These are phyloP conservation scores for Caenorhabditis sp. DNA, from an alignment of 2,888 invertebrate genomes.

Conservation along the genomic window DNA sequence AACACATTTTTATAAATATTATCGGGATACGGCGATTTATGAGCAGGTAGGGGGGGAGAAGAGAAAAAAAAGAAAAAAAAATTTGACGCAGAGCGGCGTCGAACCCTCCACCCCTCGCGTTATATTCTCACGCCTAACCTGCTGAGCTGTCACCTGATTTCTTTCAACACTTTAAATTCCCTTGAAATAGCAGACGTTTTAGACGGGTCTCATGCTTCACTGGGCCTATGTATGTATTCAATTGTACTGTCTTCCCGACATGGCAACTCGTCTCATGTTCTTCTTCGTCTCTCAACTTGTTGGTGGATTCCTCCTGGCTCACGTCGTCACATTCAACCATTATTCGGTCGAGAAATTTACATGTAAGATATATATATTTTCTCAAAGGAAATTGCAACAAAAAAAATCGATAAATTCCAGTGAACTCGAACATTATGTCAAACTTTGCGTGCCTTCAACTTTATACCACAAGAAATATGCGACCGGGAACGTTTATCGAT, in stretches of 20 bases:
- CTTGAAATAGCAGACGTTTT: conserved; percentile 4
- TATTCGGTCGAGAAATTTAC: conserved; percentile 69
- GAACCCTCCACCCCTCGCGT: too few species aligned
- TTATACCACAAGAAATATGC: conserved; percentile 69
- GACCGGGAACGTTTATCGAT: conserved; percentile 60
- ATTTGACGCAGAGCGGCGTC: too few species aligned
- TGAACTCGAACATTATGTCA: conserved; percentile 62
- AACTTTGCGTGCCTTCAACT: conserved; percentile 69
- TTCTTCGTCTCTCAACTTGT: conserved; percentile 60
- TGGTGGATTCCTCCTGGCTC: conserved; percentile 67
- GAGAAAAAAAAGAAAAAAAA: too few species aligned
- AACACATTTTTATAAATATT: conserved; percentile 60
- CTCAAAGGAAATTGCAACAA: neutral
- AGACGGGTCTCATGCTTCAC: conserved; percentile 59
- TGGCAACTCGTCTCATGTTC: conserved; percentile 42
- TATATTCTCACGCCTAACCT: too few species aligned
- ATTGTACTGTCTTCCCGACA: conserved; percentile 64
- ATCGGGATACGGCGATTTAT: conserved; percentile 48
- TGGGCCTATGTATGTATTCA: conserved; percentile 64
- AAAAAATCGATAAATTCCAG: conserved; percentile 35
- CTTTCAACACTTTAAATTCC: neutral
- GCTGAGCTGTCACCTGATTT: too few species aligned
- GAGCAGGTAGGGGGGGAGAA: conserved; percentile 43
- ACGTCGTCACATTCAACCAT: conserved; percentile 70
- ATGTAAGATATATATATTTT: conserved; percentile 40